Evolutionary conservation across 1,140 invertebrate genomes (phyloP).

Genomic region (Psix sp.): DNA sequence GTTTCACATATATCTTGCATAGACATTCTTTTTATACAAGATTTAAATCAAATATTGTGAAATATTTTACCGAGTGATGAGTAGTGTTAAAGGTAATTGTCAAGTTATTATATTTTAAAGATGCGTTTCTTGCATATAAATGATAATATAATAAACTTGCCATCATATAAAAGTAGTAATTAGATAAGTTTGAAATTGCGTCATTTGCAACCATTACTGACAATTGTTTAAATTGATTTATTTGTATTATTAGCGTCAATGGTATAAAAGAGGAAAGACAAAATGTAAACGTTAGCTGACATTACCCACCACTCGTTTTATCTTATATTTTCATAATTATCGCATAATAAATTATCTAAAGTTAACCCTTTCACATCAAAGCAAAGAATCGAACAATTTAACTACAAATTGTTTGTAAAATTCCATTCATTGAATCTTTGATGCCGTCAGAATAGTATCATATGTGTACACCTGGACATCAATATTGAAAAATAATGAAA

Average conservation of each 20-base stretch:
- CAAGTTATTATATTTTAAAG: no score
- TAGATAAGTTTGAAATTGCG: not conserved
- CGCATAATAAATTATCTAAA: slow-evolving; percentile 18
- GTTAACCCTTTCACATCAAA: slow-evolving; percentile 25
- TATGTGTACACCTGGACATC: no score
- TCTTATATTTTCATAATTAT: slow-evolving; percentile 6
- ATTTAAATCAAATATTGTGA: slow-evolving; percentile 11
- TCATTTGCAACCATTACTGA: no score
- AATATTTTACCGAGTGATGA: slow-evolving; percentile 11
- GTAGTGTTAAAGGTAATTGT: not conserved
- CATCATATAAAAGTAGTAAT: not conserved
- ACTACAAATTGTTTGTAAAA: not conserved
- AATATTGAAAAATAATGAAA: not conserved
- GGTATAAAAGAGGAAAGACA: no score
- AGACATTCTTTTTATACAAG: slow-evolving; percentile 3
- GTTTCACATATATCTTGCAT: slow-evolving; percentile 18
- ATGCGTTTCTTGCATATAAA: no score
- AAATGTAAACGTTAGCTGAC: not conserved
- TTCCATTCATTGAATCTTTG: not conserved
- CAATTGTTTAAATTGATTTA: no score
- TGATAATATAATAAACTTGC: not conserved
- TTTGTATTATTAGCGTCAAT: no score
- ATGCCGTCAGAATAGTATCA: no score
- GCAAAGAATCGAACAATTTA: slow-evolving; percentile 1
- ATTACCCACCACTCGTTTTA: not conserved